Evolutionary conservation across 1,140 invertebrate genomes (phyloP), one percentile per base, ranked within the genome.

Genomic region (Coptotermes formosanus): DNA sequence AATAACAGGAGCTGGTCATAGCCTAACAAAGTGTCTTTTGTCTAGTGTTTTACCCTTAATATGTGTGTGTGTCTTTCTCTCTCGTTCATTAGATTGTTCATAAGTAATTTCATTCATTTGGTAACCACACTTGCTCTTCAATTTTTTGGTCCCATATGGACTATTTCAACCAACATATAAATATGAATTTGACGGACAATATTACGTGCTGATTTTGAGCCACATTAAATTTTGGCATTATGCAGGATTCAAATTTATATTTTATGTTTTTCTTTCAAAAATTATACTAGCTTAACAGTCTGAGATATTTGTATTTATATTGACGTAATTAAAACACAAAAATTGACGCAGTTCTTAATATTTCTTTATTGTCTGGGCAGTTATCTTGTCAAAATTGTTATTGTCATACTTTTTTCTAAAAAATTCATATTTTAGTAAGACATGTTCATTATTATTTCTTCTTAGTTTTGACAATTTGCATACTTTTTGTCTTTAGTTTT

Each of bases 11-110:
- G 52, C 64, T 86, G 64, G 85, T 75, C 52, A 86, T 86, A 52
- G 85, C 86, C 82, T 83, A 55, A 64, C 85, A 69, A 85, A 85
- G 52, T 87, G 86, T 87, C 84, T 87, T 85, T 85, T 87, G 86
- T 87, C 86, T 87, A 87, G 86, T 87, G 86, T 87, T 87, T 85
- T 52, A 82, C 86, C 86, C 86, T 87, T 59, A 87, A 81, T 48
- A 75, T 69, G 75, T 87, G 82, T 87, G 85, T 87, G 84, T 87
- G 86, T 87, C 82, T 85, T 64, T 64, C 19, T 85, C 52, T 85
- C 59, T 85, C 44, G n/a, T 75, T 75, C 64, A 75, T 75, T 75
- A 75, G 64, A 75, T 75, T 75, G n/a, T 75, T 75, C 64, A 75
- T 75, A 55, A 0, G 21, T 55, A 75, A 75, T 25, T 75, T 75